These are phyloP conservation scores for Muscicapa comitata DNA, from an alignment of 2,797 vertebrate genomes.

Conservation along the genomic window DNA sequence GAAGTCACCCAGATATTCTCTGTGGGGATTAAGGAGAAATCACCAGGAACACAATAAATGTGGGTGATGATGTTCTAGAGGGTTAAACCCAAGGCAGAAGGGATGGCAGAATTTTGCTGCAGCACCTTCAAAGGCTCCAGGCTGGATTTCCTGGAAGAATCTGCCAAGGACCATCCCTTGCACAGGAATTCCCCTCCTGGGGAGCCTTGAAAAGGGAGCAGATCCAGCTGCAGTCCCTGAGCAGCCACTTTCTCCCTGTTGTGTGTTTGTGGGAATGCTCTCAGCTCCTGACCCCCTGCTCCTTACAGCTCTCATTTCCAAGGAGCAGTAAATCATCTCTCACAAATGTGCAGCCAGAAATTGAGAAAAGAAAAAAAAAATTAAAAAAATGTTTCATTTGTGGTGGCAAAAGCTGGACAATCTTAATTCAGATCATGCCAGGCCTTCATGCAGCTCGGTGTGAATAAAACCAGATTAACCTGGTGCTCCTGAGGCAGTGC, in stretches of 20 bases:
- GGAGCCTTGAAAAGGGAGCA: not conserved
- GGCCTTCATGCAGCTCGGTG: not conserved
- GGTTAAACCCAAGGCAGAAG: not conserved
- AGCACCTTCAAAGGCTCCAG: not conserved
- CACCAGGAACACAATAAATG: not conserved
- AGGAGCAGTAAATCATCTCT: not conserved
- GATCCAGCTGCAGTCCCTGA: not conserved
- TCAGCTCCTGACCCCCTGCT: not conserved
- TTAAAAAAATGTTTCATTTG: not conserved
- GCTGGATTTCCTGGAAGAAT: not conserved
- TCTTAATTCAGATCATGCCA: not conserved
- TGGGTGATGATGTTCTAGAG: not conserved
- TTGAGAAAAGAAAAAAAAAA: not conserved
- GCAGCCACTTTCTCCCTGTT: not conserved
- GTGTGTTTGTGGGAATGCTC: not conserved
- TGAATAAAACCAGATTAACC: not conserved
- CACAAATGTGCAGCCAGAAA: not conserved
- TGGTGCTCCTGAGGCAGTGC: not conserved
- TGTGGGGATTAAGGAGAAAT: not conserved
- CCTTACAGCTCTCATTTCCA: not conserved
- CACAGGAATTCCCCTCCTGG: not conserved
- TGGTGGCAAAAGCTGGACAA: accelerated
- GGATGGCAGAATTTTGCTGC: not conserved
- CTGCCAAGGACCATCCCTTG: not conserved
- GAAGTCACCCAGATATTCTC: not conserved